Evolutionary conservation across 2,888 invertebrate genomes (phyloP), one percentile per base, ranked within the genome.

Genomic region (Crematogaster levior): DNA sequence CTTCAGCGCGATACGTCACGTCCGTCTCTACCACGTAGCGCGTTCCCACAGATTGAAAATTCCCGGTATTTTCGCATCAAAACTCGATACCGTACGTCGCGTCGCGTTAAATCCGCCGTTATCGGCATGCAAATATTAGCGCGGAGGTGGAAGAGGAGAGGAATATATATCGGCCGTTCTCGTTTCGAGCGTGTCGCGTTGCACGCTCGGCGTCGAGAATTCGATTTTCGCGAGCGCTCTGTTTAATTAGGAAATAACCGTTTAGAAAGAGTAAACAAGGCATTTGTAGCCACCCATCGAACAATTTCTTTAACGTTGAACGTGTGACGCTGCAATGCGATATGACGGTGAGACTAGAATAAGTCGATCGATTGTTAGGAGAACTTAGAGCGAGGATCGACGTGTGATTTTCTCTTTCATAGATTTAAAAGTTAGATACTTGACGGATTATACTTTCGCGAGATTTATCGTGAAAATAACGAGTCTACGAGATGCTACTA

Each of bases 41-140:
- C 51, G 27, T 48, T 75, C 30, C 70, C 77, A 24, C 56, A 56
- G 77, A 58, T 79, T 68, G 77, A 70, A 79, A 79, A 68, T 68
- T 79, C 77, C 30, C n/a, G 70, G 77, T 68, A 79, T 79, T 79
- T 79, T 56, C 56, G 77, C 77, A 68, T 68, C 56, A 43, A 68
- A 79, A 43, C 70, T 34, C 70, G 56, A 79, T 70, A 77, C 53
- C 24, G 68, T 40, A 40, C 43, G 75, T 34, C 53, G 43, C 77
- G 24, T 30, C 10, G 40, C 56, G 43, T 43, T 79, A 79, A 79
- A 56, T 70, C 70, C 70, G 56, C 56, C 56, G 68, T 56, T 77
- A 68, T 77, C 77, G 77, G 34, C 53, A 77, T 77, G 77, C 77
- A 79, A 79, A 77, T 77, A 77, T 77, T 77, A 77, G 43, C 70